Conservation (phyloP, 1,140 invertebrate species). For the Drosophila ohnishii region DNA sequence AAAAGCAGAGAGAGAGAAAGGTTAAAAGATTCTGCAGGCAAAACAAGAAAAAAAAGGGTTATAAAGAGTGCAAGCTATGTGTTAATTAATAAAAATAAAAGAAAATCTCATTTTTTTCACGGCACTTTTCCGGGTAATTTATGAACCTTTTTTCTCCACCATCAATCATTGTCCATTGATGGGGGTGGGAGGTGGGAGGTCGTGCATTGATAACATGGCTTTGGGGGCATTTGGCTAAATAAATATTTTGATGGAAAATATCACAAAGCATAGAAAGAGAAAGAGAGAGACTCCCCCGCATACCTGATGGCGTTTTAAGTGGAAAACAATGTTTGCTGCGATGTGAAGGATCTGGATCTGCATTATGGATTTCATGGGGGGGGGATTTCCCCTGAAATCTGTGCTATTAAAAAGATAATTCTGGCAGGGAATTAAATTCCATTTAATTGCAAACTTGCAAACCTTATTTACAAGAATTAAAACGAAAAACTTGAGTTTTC, state of each 20-base stretch:
- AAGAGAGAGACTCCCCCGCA: neutral
- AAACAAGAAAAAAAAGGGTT: neutral
- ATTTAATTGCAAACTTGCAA: neutral
- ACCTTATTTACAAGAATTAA: neutral
- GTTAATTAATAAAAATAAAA: conserved; percentile 52
- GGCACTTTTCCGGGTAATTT: conserved; percentile 21
- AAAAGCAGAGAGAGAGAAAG: neutral
- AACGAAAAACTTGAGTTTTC: neutral
- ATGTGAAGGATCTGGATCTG: conserved; percentile 9
- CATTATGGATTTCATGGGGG: neutral
- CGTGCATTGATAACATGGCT: conserved; percentile 40
- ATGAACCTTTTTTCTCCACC: conserved; percentile 1
- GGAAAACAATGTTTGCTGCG: conserved; percentile 62
- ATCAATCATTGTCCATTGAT: conserved; percentile 31
- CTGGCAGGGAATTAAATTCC: neutral
- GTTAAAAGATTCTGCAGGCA: conserved; percentile 11
- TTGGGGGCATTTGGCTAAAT: conserved; percentile 32
- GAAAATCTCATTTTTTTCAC: conserved; percentile 16
- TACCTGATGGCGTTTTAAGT: conserved; percentile 58
- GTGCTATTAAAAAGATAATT: neutral
- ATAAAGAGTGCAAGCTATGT: conserved; percentile 45
- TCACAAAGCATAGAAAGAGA: neutral
- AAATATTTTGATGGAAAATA: conserved; percentile 39
- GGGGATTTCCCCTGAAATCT: conserved; percentile 12
- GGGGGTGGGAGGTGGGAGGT: neutral